These are phyloP conservation scores for Tiliqua scincoides DNA, from an alignment of 2,113 vertebrate species.

Conservation along the genomic window DNA sequence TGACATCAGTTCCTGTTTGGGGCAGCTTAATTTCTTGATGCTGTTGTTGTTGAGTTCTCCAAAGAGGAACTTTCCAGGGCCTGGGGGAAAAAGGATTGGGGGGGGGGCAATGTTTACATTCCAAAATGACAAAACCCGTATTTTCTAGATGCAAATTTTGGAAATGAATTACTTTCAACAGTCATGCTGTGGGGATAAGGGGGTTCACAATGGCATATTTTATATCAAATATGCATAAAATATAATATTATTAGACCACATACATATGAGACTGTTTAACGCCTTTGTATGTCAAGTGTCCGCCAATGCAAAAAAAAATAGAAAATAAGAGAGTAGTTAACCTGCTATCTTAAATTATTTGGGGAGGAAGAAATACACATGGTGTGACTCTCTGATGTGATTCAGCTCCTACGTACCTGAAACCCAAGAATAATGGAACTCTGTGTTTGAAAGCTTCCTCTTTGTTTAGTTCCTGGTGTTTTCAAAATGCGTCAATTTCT, in stretches of 20 bases:
- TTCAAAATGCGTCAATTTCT: background rate
- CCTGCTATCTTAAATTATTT: background rate
- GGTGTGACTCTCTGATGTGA: accelerated
- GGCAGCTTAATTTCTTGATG: background rate
- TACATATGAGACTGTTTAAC: background rate
- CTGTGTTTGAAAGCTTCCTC: background rate
- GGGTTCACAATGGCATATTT: background rate
- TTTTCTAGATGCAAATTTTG: background rate
- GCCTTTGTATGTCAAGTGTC: background rate
- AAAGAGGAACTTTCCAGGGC: background rate
- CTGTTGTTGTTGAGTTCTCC: background rate
- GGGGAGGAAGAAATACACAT: background rate
- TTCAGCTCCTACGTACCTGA: slow-evolving; percentile 13
- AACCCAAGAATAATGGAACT: background rate
- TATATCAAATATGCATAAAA: background rate
- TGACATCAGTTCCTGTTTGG: background rate
- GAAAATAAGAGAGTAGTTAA: background rate
- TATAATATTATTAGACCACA: background rate
- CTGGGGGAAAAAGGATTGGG: too few relatives aligned
- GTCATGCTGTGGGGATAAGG: too few relatives aligned
- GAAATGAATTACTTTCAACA: background rate
- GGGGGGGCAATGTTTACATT: background rate
- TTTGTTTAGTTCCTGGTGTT: background rate
- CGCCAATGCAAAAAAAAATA: slow-evolving; percentile 1
- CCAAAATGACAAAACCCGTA: background rate